Evolutionary conservation across 2,113 vertebrate species (phyloP), one percentile per base, ranked within the genome.

Genomic region (Brienomyrus longianalis): DNA sequence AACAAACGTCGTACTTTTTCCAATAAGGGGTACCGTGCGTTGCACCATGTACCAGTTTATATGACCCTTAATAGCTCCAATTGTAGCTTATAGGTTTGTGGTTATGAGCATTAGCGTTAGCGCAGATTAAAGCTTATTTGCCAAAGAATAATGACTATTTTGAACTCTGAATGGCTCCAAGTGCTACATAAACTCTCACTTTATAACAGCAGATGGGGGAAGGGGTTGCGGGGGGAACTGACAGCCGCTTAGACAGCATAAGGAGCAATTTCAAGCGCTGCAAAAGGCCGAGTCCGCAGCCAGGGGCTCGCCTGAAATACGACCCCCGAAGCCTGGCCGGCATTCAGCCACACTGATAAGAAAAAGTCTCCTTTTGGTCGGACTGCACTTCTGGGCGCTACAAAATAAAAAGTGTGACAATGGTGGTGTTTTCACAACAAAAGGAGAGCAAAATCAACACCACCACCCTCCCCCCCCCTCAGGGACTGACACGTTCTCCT

Each of bases 11-110:
- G 91, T 86, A 90, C 92, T 92, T 77, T 92, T 92, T 87, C 83
- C 9, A 70, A 92, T 94, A 92, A 93, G 93, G 89, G 91, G 92
- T 94, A 92, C 92, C 92, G 89, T 21, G 43, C 77, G 92, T 95
- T 90, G 93, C 92, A 94, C 95, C 94, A 91, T 62, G 86, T 74
- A 56, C 51, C 70, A 50, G 88, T 51, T 93, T 92, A 27, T 86
- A 86, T 23, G 83, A 27, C 83, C 48, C 83, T 86, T 51, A 86
- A 27, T 17, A n/a, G 6, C 47, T 27, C 23, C 84, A 35, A 17
- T 31, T 54, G 27, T 54, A 39, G 13, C 15, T 39, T 35, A 10
- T 27, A 31, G 51, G 50, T 87, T 87, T 35, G 51, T 8, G 31
- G 31, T 23, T 47, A n/a, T 48, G 39, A 48, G 66, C n/a, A 31